Evolutionary conservation across 2,797 vertebrate genomes (phyloP).

Genomic region (Carapus acus): DNA sequence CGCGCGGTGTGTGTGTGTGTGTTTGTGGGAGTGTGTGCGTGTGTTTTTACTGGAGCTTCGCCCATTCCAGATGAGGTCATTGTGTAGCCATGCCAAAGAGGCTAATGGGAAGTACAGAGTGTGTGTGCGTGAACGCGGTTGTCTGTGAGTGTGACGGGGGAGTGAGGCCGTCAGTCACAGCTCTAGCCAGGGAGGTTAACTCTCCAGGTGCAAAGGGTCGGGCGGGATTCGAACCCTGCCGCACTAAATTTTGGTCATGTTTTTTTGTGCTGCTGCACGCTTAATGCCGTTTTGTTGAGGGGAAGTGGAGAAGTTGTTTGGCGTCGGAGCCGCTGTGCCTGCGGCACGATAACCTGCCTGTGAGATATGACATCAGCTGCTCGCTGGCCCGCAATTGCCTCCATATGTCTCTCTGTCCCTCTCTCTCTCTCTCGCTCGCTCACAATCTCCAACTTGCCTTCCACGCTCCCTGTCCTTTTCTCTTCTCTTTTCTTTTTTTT

Average conservation of each 20-base stretch:
- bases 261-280: conserved; percentile 24
- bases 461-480: conserved; percentile 4
- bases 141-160: conserved; percentile 5
- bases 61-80: conserved; percentile 72
- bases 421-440: conserved; percentile 10
- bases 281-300: conserved; percentile 38
- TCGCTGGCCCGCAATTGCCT: conserved; percentile 65
- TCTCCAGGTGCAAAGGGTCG: conserved; percentile 38
- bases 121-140: conserved; percentile 7
- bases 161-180: conserved; percentile 41
- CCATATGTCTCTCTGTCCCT: conserved; percentile 62
- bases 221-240: conserved; percentile 32
- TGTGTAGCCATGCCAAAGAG: conserved; percentile 65
- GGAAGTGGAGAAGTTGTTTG: conserved; percentile 59
- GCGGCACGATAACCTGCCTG: conserved; percentile 74
- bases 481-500: conserved; percentile 17
- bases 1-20: conserved; percentile 38
- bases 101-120: conserved; percentile 70
- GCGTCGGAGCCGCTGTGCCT: conserved; percentile 59
- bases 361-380: conserved; percentile 70
- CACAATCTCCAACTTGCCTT: not conserved
- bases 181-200: conserved; percentile 35
- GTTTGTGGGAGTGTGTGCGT: conserved; percentile 57
- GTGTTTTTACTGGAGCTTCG: conserved; percentile 61
- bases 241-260: conserved; percentile 13